Evolutionary conservation across 37 sponge, comb jelly and placozoan genomes (phyloP).

Genomic region (Aphrocallistes beatrix): DNA sequence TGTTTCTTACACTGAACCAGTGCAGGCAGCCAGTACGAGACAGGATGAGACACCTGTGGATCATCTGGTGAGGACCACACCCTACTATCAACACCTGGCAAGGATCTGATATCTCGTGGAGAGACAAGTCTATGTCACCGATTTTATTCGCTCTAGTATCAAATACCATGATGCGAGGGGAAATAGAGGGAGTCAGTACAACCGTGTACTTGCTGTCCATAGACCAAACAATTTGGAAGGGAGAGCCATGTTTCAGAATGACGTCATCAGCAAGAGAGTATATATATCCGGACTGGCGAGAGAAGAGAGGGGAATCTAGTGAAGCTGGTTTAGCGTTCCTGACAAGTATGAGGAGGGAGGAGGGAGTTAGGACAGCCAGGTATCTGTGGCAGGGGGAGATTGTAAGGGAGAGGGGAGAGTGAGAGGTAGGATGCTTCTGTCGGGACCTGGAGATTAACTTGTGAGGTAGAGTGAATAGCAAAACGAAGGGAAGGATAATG

Average conservation of each 20-base stretch:
- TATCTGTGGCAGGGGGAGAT: background rate
- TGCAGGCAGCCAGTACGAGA: background rate
- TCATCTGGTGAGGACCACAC: background rate
- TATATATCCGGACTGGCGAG: background rate
- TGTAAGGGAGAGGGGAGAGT: background rate
- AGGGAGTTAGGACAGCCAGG: background rate
- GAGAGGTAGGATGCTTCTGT: background rate
- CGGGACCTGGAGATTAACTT: background rate
- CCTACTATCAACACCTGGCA: background rate
- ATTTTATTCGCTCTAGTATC: constrained; percentile 4
- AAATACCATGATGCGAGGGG: background rate
- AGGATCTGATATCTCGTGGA: background rate
- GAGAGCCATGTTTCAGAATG: background rate
- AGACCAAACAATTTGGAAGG: background rate
- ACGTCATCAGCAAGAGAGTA: constrained; percentile 6
- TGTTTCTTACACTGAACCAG: background rate
- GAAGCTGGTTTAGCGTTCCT: background rate
- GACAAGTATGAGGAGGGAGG: background rate
- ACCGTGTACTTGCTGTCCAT: background rate
- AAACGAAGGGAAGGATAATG: background rate
- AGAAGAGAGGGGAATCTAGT: background rate
- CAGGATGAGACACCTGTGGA: background rate
- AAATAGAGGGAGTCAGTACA: background rate
- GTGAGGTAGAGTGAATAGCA: background rate
- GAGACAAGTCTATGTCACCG: background rate